A percentile compares a stretch with the other conserved stretches of the same genome.
phyloP scores from a whole-genome alignment of 1,140 invertebrate species.

The Whitmania pigra region DNA sequence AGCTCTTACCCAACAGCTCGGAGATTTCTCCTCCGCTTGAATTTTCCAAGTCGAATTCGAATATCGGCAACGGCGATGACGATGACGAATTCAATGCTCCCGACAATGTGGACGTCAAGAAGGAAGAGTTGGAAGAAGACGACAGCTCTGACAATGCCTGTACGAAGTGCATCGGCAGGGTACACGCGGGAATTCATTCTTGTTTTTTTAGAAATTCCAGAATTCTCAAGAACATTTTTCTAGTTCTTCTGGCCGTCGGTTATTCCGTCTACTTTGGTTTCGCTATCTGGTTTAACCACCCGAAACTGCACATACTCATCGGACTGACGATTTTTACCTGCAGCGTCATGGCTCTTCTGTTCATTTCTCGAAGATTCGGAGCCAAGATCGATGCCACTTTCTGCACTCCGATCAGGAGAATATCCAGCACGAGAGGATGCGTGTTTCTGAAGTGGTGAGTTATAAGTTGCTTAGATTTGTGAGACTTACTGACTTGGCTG shows the following conservation, averaged over 20 bases:
- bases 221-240: conserved; percentile 9
- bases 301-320: conserved; percentile 16
- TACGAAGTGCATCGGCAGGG: conserved; percentile 8
- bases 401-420: conserved; percentile 14
- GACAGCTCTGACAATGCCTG: conserved; percentile 13
- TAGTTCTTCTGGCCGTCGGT: conserved; percentile 11
- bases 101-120: too few species aligned
- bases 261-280: conserved; percentile 21
- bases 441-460: conserved; percentile 14
- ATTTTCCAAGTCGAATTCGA: not conserved
- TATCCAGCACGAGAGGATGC: conserved; percentile 4
- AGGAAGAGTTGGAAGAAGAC: too few species aligned
- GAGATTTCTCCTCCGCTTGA: not conserved
- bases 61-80: not conserved
- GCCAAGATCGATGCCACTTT: conserved; percentile 2
- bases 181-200: conserved; percentile 17
- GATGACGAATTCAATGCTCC: not conserved
- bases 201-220: not conserved
- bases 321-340: conserved; percentile 16
- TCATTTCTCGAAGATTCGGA: conserved; percentile 16
- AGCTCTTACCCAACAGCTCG: not conserved
- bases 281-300: conserved; percentile 15
- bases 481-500: not conserved
- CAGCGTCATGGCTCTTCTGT: not conserved
- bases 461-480: not conserved